Evolutionary conservation across 35 echinoderm and acorn worm species (phyloP), one percentile per base, ranked within the genome.

Genomic region (Apostichopus parvimensis): DNA sequence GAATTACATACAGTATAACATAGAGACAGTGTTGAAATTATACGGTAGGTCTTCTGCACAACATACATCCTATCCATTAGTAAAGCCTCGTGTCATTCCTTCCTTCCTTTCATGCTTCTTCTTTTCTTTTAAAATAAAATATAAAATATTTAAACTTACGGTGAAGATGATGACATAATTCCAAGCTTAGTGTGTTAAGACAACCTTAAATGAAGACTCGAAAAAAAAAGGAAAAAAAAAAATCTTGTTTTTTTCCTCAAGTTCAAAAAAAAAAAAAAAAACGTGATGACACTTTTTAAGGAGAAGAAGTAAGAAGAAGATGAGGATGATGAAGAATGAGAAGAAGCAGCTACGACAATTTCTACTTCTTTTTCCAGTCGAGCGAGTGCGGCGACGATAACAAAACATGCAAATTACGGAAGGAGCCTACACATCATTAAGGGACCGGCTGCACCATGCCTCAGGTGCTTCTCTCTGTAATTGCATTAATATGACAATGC

Each of bases 401-500:
- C 57, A 60, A 84, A 56, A 82, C 79, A 84, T 84, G 81, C 57
- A 84, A 84, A 84, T 84, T 84, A 84, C 54, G 57, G 20, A 15
- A 58, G 53, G 6, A 56, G 15, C n/a, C 81, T 25, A 7, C 81
- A 84, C 81, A 25, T 84, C 56, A 58, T 75, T 75, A 75, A 18
- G 6, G 54, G 81, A 14, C 20, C 12, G 52, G 81, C 52, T 84
- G 54, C 81, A 84, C 17, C 81, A 21, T 60, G 81, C 81, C 81
- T n/a, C 81, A 84, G 81, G 81, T 84, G 81, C 23, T 58, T 84
- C 54, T n/a, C 54, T 54, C 52, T 4, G 53, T 84, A 84, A 84
- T 84, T 84, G 81, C 81, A 84, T 84, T 84, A 84, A 84, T 84
- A 84, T 84, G 81, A 84, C 81, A 84, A 84, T 84, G 55, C 57